These are phyloP conservation scores for Mustelus asterias DNA, from an alignment of 2,113 vertebrate genomes.

Conservation along the genomic window DNA sequence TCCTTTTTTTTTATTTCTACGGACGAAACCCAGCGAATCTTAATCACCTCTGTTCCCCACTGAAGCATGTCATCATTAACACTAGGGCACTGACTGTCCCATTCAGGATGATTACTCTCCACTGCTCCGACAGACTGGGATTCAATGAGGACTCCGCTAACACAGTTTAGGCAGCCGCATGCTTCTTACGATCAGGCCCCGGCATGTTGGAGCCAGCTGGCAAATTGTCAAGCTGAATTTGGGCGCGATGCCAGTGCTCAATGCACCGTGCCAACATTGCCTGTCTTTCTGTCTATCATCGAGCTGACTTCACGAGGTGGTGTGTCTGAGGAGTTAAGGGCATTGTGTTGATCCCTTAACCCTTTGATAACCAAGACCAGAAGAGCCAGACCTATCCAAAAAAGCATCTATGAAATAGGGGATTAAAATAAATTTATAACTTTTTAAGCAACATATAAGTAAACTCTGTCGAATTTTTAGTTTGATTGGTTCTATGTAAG, in stretches of 20 bases:
- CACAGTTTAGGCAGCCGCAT: constrained; percentile 29
- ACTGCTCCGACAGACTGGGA: constrained; percentile 8
- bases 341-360: neutral
- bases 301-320: constrained; percentile 21
- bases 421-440: neutral
- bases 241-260: constrained; percentile 20
- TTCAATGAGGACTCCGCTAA: constrained; percentile 33
- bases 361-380: constrained; percentile 13
- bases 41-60: constrained; percentile 37
- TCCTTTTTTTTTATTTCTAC: neutral
- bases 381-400: neutral
- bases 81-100: constrained; percentile 30
- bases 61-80: constrained; percentile 35
- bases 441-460: neutral
- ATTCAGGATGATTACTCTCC: constrained; percentile 33
- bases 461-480: neutral
- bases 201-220: constrained; percentile 27
- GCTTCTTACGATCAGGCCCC: constrained; percentile 26
- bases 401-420: neutral
- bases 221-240: constrained; percentile 26
- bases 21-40: constrained; percentile 17
- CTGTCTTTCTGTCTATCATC: constrained; percentile 25
- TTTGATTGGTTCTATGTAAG: neutral
- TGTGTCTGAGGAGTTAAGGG: neutral
- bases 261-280: constrained; percentile 20